A percentile compares a stretch with the other conserved stretches of the same genome.
Conservation (phyloP, 2,888 invertebrate genomes). For the Stenichneumon culpator region DNA sequence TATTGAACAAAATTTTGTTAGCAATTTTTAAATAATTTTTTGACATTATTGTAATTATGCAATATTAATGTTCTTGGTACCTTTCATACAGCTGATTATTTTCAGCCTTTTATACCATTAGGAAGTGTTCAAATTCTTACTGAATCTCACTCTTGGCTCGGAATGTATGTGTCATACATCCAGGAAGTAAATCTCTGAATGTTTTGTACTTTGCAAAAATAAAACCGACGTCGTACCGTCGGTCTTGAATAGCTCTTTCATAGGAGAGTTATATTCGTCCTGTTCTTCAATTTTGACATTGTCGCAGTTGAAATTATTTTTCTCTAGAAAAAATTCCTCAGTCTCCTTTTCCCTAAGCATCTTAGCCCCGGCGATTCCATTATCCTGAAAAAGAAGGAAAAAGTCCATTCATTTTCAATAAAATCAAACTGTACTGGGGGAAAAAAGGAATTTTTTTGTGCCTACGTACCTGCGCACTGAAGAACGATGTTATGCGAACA, state of each 20-base stretch:
- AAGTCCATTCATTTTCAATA: not conserved
- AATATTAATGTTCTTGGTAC: no score
- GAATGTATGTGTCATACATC: no score
- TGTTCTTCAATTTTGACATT: conserved; percentile 59
- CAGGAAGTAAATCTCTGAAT: not conserved
- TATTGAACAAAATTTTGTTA: no score
- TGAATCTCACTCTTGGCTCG: no score
- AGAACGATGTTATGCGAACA: conserved; percentile 67
- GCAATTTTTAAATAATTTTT: no score
- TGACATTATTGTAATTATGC: no score
- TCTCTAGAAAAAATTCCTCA: conserved; percentile 42
- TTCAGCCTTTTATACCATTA: no score
- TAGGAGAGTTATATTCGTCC: conserved; percentile 66
- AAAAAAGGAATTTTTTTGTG: not conserved
- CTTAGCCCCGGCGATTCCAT: conserved; percentile 51
- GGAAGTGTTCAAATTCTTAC: no score
- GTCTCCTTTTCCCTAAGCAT: conserved; percentile 42
- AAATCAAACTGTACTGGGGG: not conserved
- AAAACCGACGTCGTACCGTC: conserved; percentile 72
- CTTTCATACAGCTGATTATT: no score
- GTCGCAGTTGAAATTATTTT: conserved; percentile 37
- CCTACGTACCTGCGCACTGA: conserved; percentile 53
- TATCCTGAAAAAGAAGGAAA: conserved; percentile 30
- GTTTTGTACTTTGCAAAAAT: not conserved
- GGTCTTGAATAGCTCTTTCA: conserved; percentile 74